Base-by-base conservation (phyloP, 2,888 invertebrate species). In the Himalopsyche kuldschensis region DNA sequence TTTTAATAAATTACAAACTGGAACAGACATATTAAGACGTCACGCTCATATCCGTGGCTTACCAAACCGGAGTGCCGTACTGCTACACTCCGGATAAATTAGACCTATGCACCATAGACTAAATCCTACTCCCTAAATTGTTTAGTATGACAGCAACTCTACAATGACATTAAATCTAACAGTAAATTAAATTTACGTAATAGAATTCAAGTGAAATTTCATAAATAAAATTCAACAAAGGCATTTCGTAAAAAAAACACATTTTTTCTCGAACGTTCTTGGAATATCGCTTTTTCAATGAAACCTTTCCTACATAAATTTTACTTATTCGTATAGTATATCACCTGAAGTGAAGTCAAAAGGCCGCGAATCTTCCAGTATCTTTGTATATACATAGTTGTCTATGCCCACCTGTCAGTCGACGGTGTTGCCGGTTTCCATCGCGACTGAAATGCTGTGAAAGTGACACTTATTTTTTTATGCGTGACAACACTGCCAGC, bases 391-490 rank as follows among this genome's bases (percentile, higher is more conserved):
- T 20, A 55, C 0, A 55, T n/a, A n/a, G n/a, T 48, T 17, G 48
- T 6, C 17, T 48, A 17, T 55, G 55, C 55, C 55, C 24, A 55
- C 55, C 55, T 30, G 75, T 24, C 17, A 32, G 32, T 35, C 15
- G 69, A 20, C 79, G 76, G 83, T 83, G 83, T 75, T 83, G 83
- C 79, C 80, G 69, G 78, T 78, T 63, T 46, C 78, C 27, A 27
- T 41, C 41, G 78, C 46, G 35, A 35, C 76, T 17, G 77, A n/a
- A 55, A 30, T 35, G 24, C 75, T 41, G 75, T 81, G 81, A 77
- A 81, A 83, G 83, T 83, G 81, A 78, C 78, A 81, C 81, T 83
- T 69, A 46, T 76, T 81, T 83, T 83, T 83, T 81, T 81, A 81
- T 75, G 83, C 81, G 81, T 83, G 83, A 30, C 83, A 80, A 69